Conservation (phyloP, 2,888 invertebrate species). For the Chirona hameri region DNA sequence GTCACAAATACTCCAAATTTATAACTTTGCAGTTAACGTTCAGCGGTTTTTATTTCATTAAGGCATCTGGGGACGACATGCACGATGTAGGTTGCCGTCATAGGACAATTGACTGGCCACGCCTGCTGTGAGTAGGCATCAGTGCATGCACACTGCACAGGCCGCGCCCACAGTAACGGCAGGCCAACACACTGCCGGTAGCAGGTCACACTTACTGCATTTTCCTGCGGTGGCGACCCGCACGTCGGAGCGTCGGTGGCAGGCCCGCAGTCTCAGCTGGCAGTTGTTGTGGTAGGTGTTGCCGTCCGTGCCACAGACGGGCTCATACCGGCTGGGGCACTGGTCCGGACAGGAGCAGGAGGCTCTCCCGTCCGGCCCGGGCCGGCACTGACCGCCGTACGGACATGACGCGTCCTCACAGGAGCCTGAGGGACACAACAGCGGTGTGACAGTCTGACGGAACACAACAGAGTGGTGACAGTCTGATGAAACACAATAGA, state of each 20-base stretch:
- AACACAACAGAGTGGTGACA: background rate
- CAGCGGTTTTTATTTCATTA: no score
- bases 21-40: no score
- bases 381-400: constrained; percentile 32
- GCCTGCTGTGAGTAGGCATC: no score
- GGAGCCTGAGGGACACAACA: background rate
- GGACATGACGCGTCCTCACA: constrained; percentile 24
- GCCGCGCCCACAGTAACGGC: no score
- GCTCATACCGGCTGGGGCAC: constrained; percentile 33
- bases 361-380: constrained; percentile 27
- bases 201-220: constrained; percentile 35
- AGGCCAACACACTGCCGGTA: no score
- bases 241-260: constrained; percentile 35
- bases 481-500: no score
- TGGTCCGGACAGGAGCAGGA: constrained; percentile 32
- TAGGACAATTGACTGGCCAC: no score
- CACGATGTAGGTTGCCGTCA: no score
- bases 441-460: background rate
- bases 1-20: no score
- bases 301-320: constrained; percentile 39
- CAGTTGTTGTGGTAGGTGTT: constrained; percentile 38
- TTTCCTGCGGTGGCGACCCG: constrained; percentile 37
- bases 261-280: constrained; percentile 37
- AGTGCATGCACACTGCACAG: no score
- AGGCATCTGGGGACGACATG: no score